These are phyloP conservation scores for crab-eating macaque (Macaca fascicularis) DNA, from an alignment of 2,113 vertebrate species.

Conservation along the genomic window DNA sequence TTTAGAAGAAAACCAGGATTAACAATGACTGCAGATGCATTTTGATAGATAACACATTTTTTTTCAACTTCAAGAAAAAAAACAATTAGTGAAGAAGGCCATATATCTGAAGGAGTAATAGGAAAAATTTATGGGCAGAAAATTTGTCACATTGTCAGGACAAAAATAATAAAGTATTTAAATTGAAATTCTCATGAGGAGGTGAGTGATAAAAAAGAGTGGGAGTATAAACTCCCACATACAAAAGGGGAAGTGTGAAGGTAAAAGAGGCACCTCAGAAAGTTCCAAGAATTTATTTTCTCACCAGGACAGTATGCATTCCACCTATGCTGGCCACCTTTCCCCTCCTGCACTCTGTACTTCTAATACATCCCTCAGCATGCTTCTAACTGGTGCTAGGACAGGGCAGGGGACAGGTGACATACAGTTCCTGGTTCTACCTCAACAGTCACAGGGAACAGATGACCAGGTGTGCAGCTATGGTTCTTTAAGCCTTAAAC, in stretches of 20 bases:
- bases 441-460: not conserved
- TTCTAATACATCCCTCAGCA: not conserved
- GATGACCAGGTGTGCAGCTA: not conserved
- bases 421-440: not conserved
- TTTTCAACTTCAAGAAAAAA: constrained; percentile 46
- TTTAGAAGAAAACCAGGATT: not conserved
- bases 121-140: constrained; percentile 40
- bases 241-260: not conserved
- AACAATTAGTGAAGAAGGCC: not conserved
- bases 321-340: not conserved
- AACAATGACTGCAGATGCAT: not conserved
- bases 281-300: not conserved
- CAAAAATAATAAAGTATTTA: constrained; percentile 34
- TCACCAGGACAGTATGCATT: not conserved
- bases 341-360: no score
- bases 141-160: not conserved
- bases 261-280: not conserved
- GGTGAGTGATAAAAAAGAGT: not conserved
- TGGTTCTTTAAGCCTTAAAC: not conserved
- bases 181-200: constrained; percentile 21
- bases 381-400: not conserved
- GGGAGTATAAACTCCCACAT: not conserved
- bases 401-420: not conserved
- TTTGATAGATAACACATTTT: constrained; percentile 44
- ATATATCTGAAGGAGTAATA: not conserved